A percentile compares a stretch with the other conserved stretches of the same genome.
phyloP scores from a whole-genome alignment of 2,888 invertebrate species.

The Blera fallax region DNA sequence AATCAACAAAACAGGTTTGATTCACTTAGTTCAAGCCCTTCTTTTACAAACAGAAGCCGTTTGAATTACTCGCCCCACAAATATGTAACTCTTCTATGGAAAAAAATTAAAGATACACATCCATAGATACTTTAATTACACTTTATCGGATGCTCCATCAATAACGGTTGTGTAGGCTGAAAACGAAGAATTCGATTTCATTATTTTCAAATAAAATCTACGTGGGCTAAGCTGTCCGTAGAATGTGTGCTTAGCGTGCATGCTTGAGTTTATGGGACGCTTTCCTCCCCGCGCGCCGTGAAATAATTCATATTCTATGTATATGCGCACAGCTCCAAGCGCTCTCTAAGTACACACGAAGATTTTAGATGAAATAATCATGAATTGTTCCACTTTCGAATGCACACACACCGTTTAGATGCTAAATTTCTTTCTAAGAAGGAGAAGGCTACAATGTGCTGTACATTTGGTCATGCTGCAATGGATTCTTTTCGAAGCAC shows the following conservation, averaged over 20 bases:
- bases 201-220: conserved; percentile 3
- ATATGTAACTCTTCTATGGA: neutral
- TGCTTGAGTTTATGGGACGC: conserved; percentile 19
- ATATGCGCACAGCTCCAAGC: neutral
- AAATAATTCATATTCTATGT: conserved; percentile 32
- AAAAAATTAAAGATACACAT: neutral
- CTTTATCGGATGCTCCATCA: conserved; percentile 31
- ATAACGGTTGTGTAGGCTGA: conserved; percentile 11
- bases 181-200: conserved; percentile 10
- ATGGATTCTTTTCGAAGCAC: conserved; percentile 48
- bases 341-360: conserved; percentile 14
- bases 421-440: conserved; percentile 37
- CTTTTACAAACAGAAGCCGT: neutral
- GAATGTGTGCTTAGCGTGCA: neutral
- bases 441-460: conserved; percentile 6
- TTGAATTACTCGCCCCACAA: neutral
- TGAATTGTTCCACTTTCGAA: conserved; percentile 62
- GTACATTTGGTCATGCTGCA: conserved; percentile 41
- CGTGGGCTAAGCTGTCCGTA: neutral
- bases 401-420: conserved; percentile 34
- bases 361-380: conserved; percentile 32
- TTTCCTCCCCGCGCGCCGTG: neutral
- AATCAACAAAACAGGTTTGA: conserved; percentile 10
- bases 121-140: conserved; percentile 13
- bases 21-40: neutral